Conservation (phyloP, 1,140 invertebrate genomes). For the Dinoponera quadriceps region DNA sequence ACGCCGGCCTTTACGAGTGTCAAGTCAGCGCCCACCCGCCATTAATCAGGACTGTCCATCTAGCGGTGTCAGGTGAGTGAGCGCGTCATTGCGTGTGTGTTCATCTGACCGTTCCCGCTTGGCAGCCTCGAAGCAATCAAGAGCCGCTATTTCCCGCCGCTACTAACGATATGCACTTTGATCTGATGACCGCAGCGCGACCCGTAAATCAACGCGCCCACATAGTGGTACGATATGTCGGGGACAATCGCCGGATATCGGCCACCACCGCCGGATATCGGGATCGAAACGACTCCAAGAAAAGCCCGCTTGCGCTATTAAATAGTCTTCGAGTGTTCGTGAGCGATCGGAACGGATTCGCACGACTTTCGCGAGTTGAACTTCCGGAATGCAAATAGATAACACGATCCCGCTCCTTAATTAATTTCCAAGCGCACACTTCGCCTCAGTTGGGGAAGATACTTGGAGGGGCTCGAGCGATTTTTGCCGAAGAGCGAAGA, state of each 20-base stretch:
- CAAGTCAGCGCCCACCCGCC: constrained; percentile 93
- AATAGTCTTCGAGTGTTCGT: too few relatives aligned
- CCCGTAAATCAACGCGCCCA: constrained; percentile 62
- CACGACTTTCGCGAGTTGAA: too few relatives aligned
- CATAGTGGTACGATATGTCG: neutral
- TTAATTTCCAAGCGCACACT: too few relatives aligned
- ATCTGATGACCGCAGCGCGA: constrained; percentile 62
- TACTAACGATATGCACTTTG: constrained; percentile 61
- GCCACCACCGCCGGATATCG: neutral
- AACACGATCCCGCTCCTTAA: too few relatives aligned
- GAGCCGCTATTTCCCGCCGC: constrained; percentile 50
- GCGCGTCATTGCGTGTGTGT: constrained; percentile 40
- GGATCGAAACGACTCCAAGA: neutral
- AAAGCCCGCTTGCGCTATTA: neutral
- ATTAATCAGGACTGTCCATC: constrained; percentile 89
- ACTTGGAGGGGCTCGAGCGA: too few relatives aligned
- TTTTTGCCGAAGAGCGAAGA: too few relatives aligned
- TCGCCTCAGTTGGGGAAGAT: too few relatives aligned
- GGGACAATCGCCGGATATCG: neutral
- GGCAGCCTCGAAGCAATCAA: constrained; percentile 62
- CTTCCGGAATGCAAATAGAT: too few relatives aligned
- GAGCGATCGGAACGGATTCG: too few relatives aligned
- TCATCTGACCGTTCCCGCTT: constrained; percentile 43
- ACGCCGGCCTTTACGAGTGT: constrained; percentile 92
- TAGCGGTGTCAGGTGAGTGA: constrained; percentile 91